These are phyloP conservation scores for Watsonalla cultraria DNA, from an alignment of 2,888 invertebrate genomes.

Conservation along the genomic window DNA sequence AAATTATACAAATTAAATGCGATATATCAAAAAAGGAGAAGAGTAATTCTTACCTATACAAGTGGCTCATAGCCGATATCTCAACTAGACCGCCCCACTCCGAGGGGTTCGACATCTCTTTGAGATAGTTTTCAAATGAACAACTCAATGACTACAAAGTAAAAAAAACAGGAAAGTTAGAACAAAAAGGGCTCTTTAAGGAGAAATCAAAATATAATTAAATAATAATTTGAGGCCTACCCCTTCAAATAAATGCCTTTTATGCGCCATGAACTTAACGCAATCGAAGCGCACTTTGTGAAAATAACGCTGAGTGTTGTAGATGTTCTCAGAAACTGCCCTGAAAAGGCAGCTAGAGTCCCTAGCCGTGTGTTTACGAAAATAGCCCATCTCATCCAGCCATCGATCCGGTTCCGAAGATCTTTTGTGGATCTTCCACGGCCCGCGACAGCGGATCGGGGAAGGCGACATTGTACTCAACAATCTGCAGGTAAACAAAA, in stretches of 20 bases:
- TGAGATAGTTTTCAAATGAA: constrained; percentile 82
- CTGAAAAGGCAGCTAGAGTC: constrained; percentile 94
- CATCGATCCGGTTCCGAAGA: constrained; percentile 83
- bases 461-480: constrained; percentile 68
- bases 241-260: constrained; percentile 81
- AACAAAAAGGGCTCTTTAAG: constrained; percentile 13
- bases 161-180: constrained; percentile 41
- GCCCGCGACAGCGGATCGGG: constrained; percentile 68
- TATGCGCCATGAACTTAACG: constrained; percentile 83
- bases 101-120: constrained; percentile 83
- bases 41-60: constrained; percentile 80
- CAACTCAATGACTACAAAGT: constrained; percentile 79
- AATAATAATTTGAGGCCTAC: constrained; percentile 48
- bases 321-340: constrained; percentile 91
- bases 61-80: constrained; percentile 83
- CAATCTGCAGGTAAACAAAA: constrained; percentile 75
- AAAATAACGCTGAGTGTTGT: constrained; percentile 84
- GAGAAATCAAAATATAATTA: constrained; percentile 16
- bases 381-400: constrained; percentile 88
- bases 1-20: no score
- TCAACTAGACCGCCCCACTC: constrained; percentile 85
- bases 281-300: constrained; percentile 85
- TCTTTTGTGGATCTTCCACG: constrained; percentile 72
- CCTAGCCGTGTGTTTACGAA: constrained; percentile 91
- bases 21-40: constrained; percentile 7